Conservation (phyloP, 2,888 invertebrate species). For the Anodontia alba region DNA sequence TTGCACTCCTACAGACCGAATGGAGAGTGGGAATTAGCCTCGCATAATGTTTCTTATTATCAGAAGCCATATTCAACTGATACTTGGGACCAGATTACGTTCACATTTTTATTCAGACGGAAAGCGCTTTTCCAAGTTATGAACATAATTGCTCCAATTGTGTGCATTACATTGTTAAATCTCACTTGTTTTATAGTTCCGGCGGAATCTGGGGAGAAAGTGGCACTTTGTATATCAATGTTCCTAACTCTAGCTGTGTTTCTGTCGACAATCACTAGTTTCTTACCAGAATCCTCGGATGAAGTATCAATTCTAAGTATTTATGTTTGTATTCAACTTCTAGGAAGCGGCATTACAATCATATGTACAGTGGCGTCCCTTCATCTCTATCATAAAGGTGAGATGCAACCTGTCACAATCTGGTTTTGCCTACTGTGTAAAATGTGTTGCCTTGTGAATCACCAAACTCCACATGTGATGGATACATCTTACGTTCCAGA, state of each 20-base stretch:
- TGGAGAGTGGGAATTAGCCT: slow-evolving; percentile 43
- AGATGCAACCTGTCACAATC: not conserved
- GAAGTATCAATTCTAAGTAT: slow-evolving; percentile 57
- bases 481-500: not conserved
- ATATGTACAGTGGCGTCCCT: slow-evolving; percentile 51
- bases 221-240: slow-evolving; percentile 61
- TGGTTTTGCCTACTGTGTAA: not conserved
- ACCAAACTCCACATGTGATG: not conserved
- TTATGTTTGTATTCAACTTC: slow-evolving; percentile 61
- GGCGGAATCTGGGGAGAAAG: slow-evolving; percentile 56
- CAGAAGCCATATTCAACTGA: slow-evolving; percentile 8
- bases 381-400: slow-evolving; percentile 33
- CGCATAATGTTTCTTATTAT: not conserved
- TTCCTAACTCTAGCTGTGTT: slow-evolving; percentile 67
- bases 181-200: slow-evolving; percentile 62
- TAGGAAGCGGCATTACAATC: slow-evolving; percentile 57
- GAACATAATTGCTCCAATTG: slow-evolving; percentile 59
- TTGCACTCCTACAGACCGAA: not conserved
- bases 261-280: slow-evolving; percentile 56
- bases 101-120: slow-evolving; percentile 38
- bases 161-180: slow-evolving; percentile 58
- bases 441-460: not conserved
- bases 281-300: slow-evolving; percentile 61
- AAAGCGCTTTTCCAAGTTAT: slow-evolving; percentile 58
- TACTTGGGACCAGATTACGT: slow-evolving; percentile 28